Evolutionary conservation across 2,113 vertebrate species (phyloP), one percentile per base, ranked within the genome.

Genomic region (Rhinoderma darwinii): DNA sequence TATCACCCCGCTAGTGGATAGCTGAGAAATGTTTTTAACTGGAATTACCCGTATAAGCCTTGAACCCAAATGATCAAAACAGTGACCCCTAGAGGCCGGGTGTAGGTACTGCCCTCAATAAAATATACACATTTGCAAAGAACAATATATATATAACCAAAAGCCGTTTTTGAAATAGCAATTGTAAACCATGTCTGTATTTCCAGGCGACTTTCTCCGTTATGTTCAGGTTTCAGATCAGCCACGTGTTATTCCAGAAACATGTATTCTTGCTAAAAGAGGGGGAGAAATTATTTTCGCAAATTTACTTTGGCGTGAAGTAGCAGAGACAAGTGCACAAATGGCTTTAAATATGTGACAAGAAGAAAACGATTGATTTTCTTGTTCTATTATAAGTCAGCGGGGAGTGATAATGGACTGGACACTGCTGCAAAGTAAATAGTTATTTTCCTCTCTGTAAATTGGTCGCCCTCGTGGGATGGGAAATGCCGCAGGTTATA

Each of bases 361-460:
- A 39, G 51, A 80, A 56, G 35, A 14, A 56, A 56, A 80, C 18
- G 59, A 56, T 80, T 80, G 77, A 80, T 80, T 79, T 59, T 37
- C 47, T 35, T 22, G 27, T 79, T 32, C 14, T 79, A 25, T 56
- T 56, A 25, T 9, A 37, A 59, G 77, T 59, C 77, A n/a, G 77
- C 11, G 79, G 79, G 79, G 79, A 82, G 59, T 3, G 56, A 82
- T 82, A 61, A 44, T 63, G n/a, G 54, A 41, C 39, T 63, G 39
- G 17, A 51, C 79, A 43, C 59, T 10, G 56, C 37, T 66, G 56
- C 11, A 66, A 9, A 44, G 51, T 37, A 59, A 79, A 59, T 59
- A 25, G 50, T 39, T 39, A 12, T 80, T 41, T 59, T 80, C 51
- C 35, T n/a, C 51, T 80, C 17, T 37, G 50, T 80, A 80, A 80